Evolutionary conservation across 2,888 invertebrate species (phyloP).

Genomic region (Tupiocoris notatus): DNA sequence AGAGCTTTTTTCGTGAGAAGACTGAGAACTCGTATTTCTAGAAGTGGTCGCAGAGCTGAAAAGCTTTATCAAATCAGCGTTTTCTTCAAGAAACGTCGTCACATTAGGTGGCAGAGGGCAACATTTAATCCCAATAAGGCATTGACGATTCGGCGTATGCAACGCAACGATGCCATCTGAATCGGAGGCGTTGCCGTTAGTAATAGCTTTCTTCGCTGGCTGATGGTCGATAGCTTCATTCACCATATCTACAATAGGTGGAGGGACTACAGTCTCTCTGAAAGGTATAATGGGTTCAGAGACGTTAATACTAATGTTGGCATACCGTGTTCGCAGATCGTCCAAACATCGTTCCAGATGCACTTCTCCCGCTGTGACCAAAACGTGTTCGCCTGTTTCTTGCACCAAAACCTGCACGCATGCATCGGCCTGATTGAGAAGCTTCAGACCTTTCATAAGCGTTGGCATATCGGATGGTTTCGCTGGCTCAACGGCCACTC

Average conservation of each 20-base stretch:
- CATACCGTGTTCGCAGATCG: slow-evolving; percentile 79
- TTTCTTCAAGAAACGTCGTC: slow-evolving; percentile 69
- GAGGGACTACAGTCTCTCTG: slow-evolving; percentile 84
- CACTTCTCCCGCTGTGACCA: slow-evolving; percentile 94
- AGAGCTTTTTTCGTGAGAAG: background rate
- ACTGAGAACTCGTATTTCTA: slow-evolving; percentile 6
- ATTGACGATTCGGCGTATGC: slow-evolving; percentile 70
- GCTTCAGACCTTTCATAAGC: slow-evolving; percentile 65
- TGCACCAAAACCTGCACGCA: slow-evolving; percentile 81
- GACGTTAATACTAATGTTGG: slow-evolving; percentile 80
- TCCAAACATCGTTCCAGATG: slow-evolving; percentile 94
- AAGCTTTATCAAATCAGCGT: slow-evolving; percentile 68
- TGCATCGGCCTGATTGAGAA: slow-evolving; percentile 91
- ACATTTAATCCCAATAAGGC: slow-evolving; percentile 71
- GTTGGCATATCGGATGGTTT: slow-evolving; percentile 73
- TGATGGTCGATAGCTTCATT: slow-evolving; percentile 68
- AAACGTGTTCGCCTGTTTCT: slow-evolving; percentile 91
- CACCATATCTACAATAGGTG: slow-evolving; percentile 78
- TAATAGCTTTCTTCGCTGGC: background rate
- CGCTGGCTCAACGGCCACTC: slow-evolving; percentile 89
- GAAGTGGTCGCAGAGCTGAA: slow-evolving; percentile 58
- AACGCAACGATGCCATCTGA: slow-evolving; percentile 55
- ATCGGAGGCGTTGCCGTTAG: slow-evolving; percentile 4
- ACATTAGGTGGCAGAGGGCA: slow-evolving; percentile 72
- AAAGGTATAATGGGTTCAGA: slow-evolving; percentile 96